Base-by-base conservation (phyloP, 2,113 vertebrate species). In the Tyrannus savana region DNA sequence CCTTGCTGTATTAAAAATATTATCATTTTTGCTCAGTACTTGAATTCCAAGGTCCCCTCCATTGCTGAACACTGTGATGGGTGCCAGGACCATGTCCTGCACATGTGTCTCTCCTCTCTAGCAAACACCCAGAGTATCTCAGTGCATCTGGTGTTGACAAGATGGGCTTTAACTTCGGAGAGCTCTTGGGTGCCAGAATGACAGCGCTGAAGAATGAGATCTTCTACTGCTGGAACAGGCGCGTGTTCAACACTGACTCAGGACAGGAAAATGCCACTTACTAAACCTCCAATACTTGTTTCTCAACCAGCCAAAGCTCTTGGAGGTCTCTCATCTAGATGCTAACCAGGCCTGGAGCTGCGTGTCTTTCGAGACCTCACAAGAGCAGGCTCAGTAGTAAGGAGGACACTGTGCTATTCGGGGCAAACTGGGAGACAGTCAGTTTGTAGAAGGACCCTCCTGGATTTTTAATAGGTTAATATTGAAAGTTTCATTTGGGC, bases 251-350 rank as follows among this genome's bases (percentile, higher is more conserved):
- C 71, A 63, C 77, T 89, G 89, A 91, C 90, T 93, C 87, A 83
- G 49, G 75, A 85, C 85, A 86, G 63, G 91, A 93, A 92, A 96
- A 96, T 58, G 71, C 56, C 90, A 84, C 75, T 94, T 92, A 56
- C 62, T 73, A n/a, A 94, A 83, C 42, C 24, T 87, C 84, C 79
- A 88, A 5, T 33, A 35, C 68, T 83, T 67, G 24, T 92, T 95
- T 96, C 85, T 90, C 93, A 88, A 83, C 68, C 81, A 71, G 58
- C n/a, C 50, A 50, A 76, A 85, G 63, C 55, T 91, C 82, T 84
- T 72, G 72, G 71, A 96, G 82, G 82, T 94, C 92, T 90, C 82
- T 44, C 72, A 52, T 90, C 55, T 25, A 46, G 84, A 86, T 14
- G 30, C 33, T 69, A 87, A 82, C 64, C 75, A 93, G 85, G 58